Conservation (phyloP, 2,113 vertebrate species). For the Gobius niger region DNA sequence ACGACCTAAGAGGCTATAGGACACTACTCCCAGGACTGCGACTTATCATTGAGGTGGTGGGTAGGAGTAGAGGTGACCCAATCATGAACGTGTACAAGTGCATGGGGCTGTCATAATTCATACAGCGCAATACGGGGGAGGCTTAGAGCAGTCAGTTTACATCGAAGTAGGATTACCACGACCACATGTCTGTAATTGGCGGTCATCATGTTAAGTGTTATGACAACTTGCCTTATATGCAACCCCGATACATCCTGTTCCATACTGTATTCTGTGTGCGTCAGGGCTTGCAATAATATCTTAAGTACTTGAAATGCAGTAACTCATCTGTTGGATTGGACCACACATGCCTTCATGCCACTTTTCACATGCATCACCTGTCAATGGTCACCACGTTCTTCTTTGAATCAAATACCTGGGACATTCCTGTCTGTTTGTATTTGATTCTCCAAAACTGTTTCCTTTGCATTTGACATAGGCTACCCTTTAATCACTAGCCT, state of each 20-base stretch:
- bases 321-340: neutral
- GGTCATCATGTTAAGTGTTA: neutral
- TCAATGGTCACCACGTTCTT: too few relatives aligned
- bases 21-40: conserved; percentile 3
- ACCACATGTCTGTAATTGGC: neutral
- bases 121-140: neutral
- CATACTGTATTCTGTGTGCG: neutral
- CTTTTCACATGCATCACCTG: too few relatives aligned
- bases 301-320: neutral
- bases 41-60: conserved; percentile 4
- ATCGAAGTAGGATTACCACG: neutral
- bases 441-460: too few relatives aligned
- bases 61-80: conserved; percentile 16
- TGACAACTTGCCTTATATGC: neutral
- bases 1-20: conserved; percentile 13
- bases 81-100: neutral
- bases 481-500: too few relatives aligned
- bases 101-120: neutral
- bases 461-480: too few relatives aligned
- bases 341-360: neutral
- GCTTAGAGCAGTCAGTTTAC: conserved; percentile 2
- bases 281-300: neutral
- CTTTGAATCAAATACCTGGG: too few relatives aligned
- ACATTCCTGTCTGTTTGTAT: too few relatives aligned
- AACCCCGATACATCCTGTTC: neutral